A percentile compares a stretch with the other conserved stretches of the same genome.
phyloP scores from a whole-genome alignment of 2,888 invertebrate species.

The Nomada hirtipes region DNA sequence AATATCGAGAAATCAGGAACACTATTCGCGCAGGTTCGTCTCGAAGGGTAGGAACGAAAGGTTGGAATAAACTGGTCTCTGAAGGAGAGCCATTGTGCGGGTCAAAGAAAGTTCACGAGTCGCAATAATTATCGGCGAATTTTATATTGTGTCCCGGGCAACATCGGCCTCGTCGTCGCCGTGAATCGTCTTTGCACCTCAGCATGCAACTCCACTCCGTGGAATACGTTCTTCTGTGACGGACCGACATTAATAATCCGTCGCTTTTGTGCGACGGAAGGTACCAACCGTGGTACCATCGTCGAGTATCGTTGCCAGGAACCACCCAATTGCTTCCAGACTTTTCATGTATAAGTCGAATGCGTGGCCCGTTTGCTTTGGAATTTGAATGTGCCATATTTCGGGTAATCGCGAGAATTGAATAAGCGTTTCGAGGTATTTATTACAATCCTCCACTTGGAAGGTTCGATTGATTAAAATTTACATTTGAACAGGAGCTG shows the following conservation, averaged over 20 bases:
- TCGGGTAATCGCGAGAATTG: no score
- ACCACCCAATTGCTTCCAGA: constrained; percentile 22
- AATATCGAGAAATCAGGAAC: no score
- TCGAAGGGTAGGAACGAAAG: constrained; percentile 70
- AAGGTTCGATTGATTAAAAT: constrained; percentile 8
- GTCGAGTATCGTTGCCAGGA: constrained; percentile 75
- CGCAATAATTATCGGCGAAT: constrained; percentile 84
- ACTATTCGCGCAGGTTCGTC: constrained; percentile 50
- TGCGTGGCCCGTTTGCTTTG: no score
- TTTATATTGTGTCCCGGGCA: constrained; percentile 80
- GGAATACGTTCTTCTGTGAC: constrained; percentile 75
- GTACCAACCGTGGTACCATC: constrained; percentile 81
- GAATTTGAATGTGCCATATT: no score
- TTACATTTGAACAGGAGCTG: constrained; percentile 23
- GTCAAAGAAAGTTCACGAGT: constrained; percentile 77
- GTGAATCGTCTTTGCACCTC: constrained; percentile 68
- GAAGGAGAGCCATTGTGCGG: constrained; percentile 66
- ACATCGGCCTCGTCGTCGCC: constrained; percentile 52
- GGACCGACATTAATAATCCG: constrained; percentile 82
- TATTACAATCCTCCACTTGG: neutral
- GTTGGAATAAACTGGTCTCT: constrained; percentile 71
- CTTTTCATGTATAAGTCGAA: neutral
- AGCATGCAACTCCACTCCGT: constrained; percentile 68
- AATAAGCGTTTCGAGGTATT: no score
- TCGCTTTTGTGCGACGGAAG: constrained; percentile 65